phyloP scores from a whole-genome alignment of 2,797 vertebrate species.

The Tadarida brasiliensis region DNA sequence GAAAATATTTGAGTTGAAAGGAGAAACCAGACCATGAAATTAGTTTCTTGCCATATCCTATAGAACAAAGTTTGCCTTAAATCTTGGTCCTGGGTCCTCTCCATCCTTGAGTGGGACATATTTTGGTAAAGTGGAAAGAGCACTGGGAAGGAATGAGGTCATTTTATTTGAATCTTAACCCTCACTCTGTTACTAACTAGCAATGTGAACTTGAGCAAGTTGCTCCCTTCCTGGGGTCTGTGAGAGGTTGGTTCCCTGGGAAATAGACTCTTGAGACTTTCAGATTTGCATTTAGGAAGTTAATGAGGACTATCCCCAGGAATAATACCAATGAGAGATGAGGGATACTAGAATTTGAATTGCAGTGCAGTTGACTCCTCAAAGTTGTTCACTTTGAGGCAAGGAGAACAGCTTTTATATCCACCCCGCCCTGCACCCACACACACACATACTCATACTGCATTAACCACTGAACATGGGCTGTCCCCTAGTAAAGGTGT shows the following conservation, averaged over 20 bases:
- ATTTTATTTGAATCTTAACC: neutral
- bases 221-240: neutral
- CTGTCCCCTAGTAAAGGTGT: neutral
- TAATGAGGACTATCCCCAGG: neutral
- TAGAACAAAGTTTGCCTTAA: neutral
- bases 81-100: neutral
- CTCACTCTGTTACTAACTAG: neutral
- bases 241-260: neutral
- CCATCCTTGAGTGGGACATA: neutral
- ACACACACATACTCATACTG: neutral
- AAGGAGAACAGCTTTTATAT: neutral
- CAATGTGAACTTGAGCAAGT: neutral
- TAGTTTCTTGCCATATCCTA: neutral
- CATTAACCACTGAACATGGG: neutral
- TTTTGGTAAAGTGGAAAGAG: neutral
- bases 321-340: neutral
- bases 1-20: conserved; percentile 58
- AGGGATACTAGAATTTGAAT: neutral
- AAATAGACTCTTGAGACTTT: neutral
- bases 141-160: neutral
- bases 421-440: rapidly evolving
- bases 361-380: neutral
- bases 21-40: conserved; percentile 23
- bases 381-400: neutral
- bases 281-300: neutral